Evolutionary conservation across 2,797 vertebrate genomes (phyloP).

Genomic region (Oreonectes daqikongensis): DNA sequence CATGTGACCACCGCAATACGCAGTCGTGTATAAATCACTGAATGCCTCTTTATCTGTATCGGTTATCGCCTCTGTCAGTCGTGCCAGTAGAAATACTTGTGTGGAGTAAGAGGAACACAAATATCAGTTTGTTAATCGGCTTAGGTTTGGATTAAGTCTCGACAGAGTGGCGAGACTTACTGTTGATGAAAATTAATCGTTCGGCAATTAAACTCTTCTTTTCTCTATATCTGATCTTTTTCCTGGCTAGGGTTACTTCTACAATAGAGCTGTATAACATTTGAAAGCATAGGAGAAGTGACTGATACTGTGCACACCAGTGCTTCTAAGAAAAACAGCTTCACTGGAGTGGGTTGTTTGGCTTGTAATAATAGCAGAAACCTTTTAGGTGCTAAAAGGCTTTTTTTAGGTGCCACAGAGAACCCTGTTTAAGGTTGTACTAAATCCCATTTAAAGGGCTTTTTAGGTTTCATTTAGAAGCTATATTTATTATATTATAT

Average conservation of each 20-base stretch:
- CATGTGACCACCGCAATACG: conserved; percentile 16
- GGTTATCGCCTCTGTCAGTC: conserved; percentile 45
- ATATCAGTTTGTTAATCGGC: conserved; percentile 62
- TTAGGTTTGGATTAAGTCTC: conserved; percentile 60
- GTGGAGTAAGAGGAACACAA: conserved; percentile 57
- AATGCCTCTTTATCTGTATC: conserved; percentile 40
- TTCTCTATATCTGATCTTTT: conserved; percentile 22
- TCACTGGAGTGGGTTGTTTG: background rate
- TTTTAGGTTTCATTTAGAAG: background rate
- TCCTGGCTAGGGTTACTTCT: conserved; percentile 13
- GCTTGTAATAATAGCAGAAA: background rate
- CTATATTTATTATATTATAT: too few relatives aligned
- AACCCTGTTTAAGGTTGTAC: background rate
- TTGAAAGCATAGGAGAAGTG: background rate
- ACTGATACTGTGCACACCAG: background rate
- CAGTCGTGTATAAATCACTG: conserved; percentile 12
- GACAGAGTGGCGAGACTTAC: conserved; percentile 45
- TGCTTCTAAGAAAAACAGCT: background rate
- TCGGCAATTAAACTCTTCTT: conserved; percentile 47
- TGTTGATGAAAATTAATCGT: conserved; percentile 43
- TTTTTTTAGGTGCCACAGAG: background rate
- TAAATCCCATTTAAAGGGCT: background rate
- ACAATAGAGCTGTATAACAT: conserved; percentile 8
- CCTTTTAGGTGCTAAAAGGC: background rate
- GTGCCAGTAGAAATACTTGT: conserved; percentile 26